Evolutionary conservation across 1,140 invertebrate genomes (phyloP), one percentile per base, ranked within the genome.

Genomic region (Aphelinus atriplicis): DNA sequence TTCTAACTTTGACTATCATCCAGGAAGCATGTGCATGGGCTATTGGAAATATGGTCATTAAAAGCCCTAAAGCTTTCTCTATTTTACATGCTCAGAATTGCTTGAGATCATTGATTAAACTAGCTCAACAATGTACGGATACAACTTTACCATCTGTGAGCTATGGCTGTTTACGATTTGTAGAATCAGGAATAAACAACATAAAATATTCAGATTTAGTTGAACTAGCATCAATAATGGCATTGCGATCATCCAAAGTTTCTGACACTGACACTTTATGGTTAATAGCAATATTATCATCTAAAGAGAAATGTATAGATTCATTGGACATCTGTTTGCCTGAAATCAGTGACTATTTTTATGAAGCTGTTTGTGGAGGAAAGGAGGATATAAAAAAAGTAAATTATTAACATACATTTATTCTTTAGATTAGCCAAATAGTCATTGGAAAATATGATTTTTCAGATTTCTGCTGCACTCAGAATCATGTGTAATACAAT

Each of bases 11-110:
- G 51, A 50, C 53, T 73, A 47, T 70, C n/a, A 64, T 63, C 42
- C 64, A 86, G 86, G 86, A 87, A 80, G 67, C 81, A n/a, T 86
- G 83, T 66, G 72, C 79, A 50, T 87, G 85, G 86, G 87, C 86
- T 48, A 83, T 88, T 46, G 86, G 86, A 75, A 88, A 88, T 78
- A 80, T 87, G 9, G 71, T 80, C 47, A 76, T 69, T 45, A 83
- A 80, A 51, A 84, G 80, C 51, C 26, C 71, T 6, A 82, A 81
- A 47, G 78, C 81, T 4, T 83, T 86, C 55, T 75, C 78, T 65
- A 80, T 82, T 69, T 57, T 88, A n/a, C 78, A 84, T 51, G 80
- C 83, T 6, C 85, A 87, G 75, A 80, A 79, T 45, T 84, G 82
- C 10, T 55, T 86, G 1, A 81, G 81, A 64, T 80, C 78, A 71